Evolutionary conservation across 2,113 vertebrate species (phyloP).

Genomic region (Scomber colias): DNA sequence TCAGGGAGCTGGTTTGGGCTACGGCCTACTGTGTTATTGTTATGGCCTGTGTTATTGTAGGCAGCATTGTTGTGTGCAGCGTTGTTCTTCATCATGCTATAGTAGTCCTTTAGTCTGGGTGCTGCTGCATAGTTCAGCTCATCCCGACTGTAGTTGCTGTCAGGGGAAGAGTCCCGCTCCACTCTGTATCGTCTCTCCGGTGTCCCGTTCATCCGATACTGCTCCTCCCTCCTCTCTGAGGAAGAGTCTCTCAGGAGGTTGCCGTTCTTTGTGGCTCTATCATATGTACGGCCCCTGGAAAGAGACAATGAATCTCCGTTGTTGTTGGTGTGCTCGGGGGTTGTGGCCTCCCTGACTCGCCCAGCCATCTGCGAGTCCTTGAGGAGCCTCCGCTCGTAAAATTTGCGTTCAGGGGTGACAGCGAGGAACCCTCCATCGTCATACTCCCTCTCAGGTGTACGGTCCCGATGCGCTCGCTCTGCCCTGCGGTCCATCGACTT

Average conservation of each 20-base stretch:
- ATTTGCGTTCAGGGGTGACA: constrained; percentile 77
- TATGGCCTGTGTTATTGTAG: constrained; percentile 74
- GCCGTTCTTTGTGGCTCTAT: constrained; percentile 79
- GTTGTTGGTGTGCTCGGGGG: constrained; percentile 77
- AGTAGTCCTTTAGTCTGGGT: constrained; percentile 88
- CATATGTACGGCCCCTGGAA: constrained; percentile 68
- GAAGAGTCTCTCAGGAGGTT: constrained; percentile 80
- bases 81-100: constrained; percentile 86
- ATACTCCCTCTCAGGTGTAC: constrained; percentile 86
- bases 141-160: constrained; percentile 84
- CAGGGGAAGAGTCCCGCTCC: constrained; percentile 82
- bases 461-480: constrained; percentile 77
- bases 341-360: constrained; percentile 62
- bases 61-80: constrained; percentile 78
- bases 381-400: constrained; percentile 70
- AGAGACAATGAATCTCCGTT: constrained; percentile 63
- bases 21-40: constrained; percentile 74
- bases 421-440: constrained; percentile 84
- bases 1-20: constrained; percentile 85
- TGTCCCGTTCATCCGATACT: constrained; percentile 71
- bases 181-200: constrained; percentile 74
- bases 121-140: constrained; percentile 81
- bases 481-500: constrained; percentile 86
- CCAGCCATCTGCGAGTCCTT: constrained; percentile 75
- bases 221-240: constrained; percentile 67